phyloP scores from a whole-genome alignment of 2,797 vertebrate genomes.

The Eptatretus atami region DNA sequence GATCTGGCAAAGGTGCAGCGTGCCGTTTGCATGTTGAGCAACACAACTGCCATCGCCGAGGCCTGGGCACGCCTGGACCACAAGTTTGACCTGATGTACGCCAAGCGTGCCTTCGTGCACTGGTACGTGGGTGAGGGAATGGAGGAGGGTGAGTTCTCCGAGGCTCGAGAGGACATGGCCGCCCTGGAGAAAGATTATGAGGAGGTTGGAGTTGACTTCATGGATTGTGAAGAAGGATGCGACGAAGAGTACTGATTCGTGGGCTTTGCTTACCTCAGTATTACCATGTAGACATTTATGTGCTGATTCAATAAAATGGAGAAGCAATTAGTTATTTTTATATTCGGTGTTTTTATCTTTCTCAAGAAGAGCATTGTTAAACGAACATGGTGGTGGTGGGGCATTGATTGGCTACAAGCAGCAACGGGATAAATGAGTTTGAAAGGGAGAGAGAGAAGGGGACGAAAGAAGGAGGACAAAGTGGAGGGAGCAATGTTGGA shows the following conservation, averaged over 20 bases:
- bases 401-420: no score
- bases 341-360: no score
- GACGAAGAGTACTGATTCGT: slow-evolving; percentile 19
- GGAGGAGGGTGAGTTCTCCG: slow-evolving; percentile 49
- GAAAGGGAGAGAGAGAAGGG: no score
- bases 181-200: slow-evolving; percentile 51
- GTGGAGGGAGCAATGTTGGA: no score
- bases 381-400: no score
- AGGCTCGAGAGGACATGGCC: slow-evolving; percentile 47
- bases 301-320: no score
- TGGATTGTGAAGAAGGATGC: slow-evolving; percentile 22
- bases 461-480: no score
- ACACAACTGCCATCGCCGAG: slow-evolving; percentile 42
- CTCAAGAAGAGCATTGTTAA: no score
- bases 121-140: slow-evolving; percentile 58
- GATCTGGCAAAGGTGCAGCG: slow-evolving; percentile 7
- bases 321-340: no score
- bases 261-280: no score
- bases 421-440: no score
- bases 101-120: slow-evolving; percentile 50
- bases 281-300: no score
- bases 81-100: slow-evolving; percentile 63
- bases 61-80: slow-evolving; percentile 50
- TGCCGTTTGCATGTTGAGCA: slow-evolving; percentile 16
- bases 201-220: slow-evolving; percentile 30